Base-by-base conservation (phyloP, 2,797 vertebrate species). In the Remorina albescens region DNA sequence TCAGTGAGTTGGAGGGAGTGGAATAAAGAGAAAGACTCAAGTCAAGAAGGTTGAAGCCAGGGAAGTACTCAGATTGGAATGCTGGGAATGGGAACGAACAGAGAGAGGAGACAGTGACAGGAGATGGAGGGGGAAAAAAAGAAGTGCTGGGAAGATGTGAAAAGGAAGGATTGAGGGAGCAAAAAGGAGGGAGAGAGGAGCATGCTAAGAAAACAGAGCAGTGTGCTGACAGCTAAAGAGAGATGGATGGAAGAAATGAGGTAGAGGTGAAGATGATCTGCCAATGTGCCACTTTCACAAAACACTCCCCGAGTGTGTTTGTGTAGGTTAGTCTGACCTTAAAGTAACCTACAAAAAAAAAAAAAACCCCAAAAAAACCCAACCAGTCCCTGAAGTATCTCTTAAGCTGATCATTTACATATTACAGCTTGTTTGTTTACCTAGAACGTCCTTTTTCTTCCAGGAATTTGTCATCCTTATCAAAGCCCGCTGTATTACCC, bases 21-120 rank as follows among this genome's bases (percentile, higher is more conserved):
- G 75, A 88, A 85, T 71, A 63, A 63, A 79, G 74, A 77, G 70
- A 76, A 71, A 74, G 55, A 42, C 78, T 85, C 81, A 66, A 83
- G 76, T 63, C 61, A 66, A 66, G 82, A 80, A 72, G 67, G 37
- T 23, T 42, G 73, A 71, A 62, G 80, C 65, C 71, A 81, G 62
- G 39, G 68, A 82, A 78, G 59, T 75, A 82, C 47, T 81, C 36
- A 21, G 39, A 34, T 53, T 88, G 84, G 88, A 91, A 91, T 90
- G 81, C 87, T 68, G 86, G 80, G 86, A 91, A 88, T 89, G 80
- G 83, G 84, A 82, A 70, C 79, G 67, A 86, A 71, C 58, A 86
- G 78, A 73, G 74, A 86, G 82, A 90, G 71, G 74, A 86, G 82
- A 90, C 71, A 19, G 87, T 77, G 88, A 87, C 86, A 75, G 84